Evolutionary conservation across 35 echinoderm and acorn worm genomes (phyloP), one percentile per base, ranked within the genome.

Genomic region (Amphiura filiformis): DNA sequence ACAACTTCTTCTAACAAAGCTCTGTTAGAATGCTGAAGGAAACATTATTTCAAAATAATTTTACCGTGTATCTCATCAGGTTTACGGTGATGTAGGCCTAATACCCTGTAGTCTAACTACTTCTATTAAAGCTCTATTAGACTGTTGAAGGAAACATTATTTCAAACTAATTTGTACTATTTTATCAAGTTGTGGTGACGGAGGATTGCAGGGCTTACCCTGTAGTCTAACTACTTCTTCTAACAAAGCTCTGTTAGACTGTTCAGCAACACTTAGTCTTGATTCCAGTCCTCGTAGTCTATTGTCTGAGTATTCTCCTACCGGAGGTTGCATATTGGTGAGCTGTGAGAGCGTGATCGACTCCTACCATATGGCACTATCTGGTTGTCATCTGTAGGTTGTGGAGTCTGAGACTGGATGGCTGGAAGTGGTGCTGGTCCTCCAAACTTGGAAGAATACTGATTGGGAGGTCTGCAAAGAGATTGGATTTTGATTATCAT

Each of bases 201-300:
- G 17, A 4, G 17, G 17, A 47, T 9, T 47, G 41, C 41, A 47
- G 5, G 41, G 41, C 56, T 78, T 80, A 98, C 96, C 96, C 90
- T 94, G 93, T 76, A 98, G 83, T 13, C 96, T 88, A 34, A 99
- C 96, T 12, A 92, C 96, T 56, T 97, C 95, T 77, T 94, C 96
- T 13, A 94, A 78, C 18, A 98, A 87, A 0, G 96, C 96, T 75
- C 96, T 37, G 37, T 94, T 92, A 0, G 96, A 98, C 83, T 98
- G 96, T 37, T 98, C 96, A 35, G 92, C 89, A 37, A 94, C 56
- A 65, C 89, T 78, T 31, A 98, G 90, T 77, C 96, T 89, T 0
- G 87, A 83, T 35, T 98, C 96, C 34, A 98, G 78, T 83, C 92
- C 93, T 23, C 93, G 77, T 0, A 92, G 0, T 37, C 93, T 89